These are phyloP conservation scores for Phyllotreta striolata DNA, from an alignment of 2,888 invertebrate genomes.

Conservation along the genomic window DNA sequence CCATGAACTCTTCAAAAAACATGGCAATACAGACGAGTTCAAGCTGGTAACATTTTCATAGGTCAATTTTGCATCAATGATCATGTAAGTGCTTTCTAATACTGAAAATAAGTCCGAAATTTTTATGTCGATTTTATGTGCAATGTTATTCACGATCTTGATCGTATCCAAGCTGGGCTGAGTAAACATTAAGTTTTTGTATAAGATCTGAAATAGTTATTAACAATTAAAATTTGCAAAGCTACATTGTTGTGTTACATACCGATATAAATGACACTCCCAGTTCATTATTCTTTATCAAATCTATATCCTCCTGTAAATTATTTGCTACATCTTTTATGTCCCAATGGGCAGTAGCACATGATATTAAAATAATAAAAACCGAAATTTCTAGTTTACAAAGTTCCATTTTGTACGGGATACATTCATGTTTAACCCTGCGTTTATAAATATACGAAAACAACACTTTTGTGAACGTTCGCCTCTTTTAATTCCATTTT, in stretches of 20 bases:
- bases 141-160: conserved; percentile 52
- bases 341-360: conserved; percentile 39
- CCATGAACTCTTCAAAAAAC: conserved; percentile 28
- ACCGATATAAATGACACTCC: conserved; percentile 56
- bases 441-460: conserved; percentile 11
- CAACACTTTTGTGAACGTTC: conserved; percentile 6
- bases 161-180: conserved; percentile 50
- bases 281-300: conserved; percentile 56
- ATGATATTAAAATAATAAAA: conserved; percentile 29
- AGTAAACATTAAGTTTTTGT: conserved; percentile 55
- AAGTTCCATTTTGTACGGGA: conserved; percentile 33
- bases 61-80: conserved; percentile 48
- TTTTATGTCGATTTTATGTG: conserved; percentile 51
- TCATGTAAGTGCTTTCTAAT: conserved; percentile 51
- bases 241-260: conserved; percentile 29
- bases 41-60: conserved; percentile 40
- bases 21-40: conserved; percentile 30
- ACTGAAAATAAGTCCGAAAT: conserved; percentile 50
- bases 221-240: not conserved
- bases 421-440: conserved; percentile 32
- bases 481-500: conserved; percentile 13
- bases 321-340: conserved; percentile 48
- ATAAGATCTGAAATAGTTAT: conserved; percentile 54
- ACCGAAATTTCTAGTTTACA: conserved; percentile 27
- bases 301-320: conserved; percentile 52